phyloP scores from a whole-genome alignment of 1,140 invertebrate genomes.

The Macrobrachium rosenbergii region DNA sequence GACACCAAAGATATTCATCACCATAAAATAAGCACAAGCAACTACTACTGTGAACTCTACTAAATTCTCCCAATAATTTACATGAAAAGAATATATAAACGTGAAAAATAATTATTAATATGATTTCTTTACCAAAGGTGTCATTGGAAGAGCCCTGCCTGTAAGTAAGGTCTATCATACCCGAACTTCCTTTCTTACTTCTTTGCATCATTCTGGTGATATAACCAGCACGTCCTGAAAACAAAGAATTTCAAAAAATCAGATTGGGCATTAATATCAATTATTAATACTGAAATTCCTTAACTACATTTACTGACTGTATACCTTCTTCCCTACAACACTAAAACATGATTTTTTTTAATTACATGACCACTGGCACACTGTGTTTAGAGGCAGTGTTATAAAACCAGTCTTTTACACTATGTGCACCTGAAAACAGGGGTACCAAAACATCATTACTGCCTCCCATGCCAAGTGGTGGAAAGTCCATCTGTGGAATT shows the following conservation, averaged over 20 bases:
- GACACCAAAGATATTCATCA: no score
- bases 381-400: no score
- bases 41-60: not conserved
- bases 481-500: no score
- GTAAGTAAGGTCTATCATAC: conserved; percentile 50
- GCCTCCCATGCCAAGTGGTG: no score
- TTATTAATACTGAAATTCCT: not conserved
- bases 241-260: not conserved
- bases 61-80: not conserved
- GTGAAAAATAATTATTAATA: not conserved
- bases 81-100: not conserved
- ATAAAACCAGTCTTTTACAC: no score
- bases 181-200: conserved; percentile 21
- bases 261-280: not conserved
- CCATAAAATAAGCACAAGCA: not conserved
- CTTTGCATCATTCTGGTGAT: conserved; percentile 45
- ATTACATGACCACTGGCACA: no score
- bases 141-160: conserved; percentile 21
- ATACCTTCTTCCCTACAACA: no score
- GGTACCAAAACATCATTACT: no score
- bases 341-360: no score
- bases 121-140: conserved; percentile 36
- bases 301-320: no score
- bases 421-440: no score
- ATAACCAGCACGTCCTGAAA: conserved; percentile 22